Percentiles rank a stretch among this genome's conserved stretches.
phyloP scores from a whole-genome alignment of 2,113 vertebrate genomes.

The Trogon surrucura region DNA sequence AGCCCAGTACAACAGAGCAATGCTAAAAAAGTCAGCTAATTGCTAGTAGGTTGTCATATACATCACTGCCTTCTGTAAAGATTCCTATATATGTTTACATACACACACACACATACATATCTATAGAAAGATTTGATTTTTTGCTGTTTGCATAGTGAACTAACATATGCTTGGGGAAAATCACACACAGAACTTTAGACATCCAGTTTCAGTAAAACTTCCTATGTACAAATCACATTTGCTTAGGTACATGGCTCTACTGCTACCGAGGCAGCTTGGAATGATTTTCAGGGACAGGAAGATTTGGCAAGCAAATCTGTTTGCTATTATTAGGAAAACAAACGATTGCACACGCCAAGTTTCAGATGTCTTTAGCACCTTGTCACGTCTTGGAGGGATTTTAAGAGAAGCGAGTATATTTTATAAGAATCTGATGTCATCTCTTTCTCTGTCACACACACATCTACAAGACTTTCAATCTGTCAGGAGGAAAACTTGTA shows the following conservation, averaged over 20 bases:
- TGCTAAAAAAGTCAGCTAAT: not conserved
- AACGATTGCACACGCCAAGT: not conserved
- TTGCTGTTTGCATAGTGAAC: not conserved
- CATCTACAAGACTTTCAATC: not conserved
- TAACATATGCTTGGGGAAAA: not conserved
- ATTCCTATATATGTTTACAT: rapidly evolving
- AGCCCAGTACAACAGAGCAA: not conserved
- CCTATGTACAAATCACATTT: not conserved
- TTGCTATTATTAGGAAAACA: not conserved
- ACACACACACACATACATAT: not conserved
- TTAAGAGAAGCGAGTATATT: not conserved
- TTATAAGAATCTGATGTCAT: not conserved
- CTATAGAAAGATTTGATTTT: not conserved
- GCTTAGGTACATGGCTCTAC: not conserved
- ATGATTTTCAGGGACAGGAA: not conserved
- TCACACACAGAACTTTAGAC: not conserved
- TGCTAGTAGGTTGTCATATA: not conserved
- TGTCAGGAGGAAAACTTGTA: not conserved
- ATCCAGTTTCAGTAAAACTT: not conserved
- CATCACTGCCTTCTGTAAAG: not conserved
- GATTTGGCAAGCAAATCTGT: not conserved
- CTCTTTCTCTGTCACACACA: not conserved
- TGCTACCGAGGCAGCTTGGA: not conserved
- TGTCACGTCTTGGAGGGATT: not conserved
- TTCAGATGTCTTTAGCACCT: not conserved